Conservation (phyloP, 2,888 invertebrate species). For the Dendrolimus houi region DNA sequence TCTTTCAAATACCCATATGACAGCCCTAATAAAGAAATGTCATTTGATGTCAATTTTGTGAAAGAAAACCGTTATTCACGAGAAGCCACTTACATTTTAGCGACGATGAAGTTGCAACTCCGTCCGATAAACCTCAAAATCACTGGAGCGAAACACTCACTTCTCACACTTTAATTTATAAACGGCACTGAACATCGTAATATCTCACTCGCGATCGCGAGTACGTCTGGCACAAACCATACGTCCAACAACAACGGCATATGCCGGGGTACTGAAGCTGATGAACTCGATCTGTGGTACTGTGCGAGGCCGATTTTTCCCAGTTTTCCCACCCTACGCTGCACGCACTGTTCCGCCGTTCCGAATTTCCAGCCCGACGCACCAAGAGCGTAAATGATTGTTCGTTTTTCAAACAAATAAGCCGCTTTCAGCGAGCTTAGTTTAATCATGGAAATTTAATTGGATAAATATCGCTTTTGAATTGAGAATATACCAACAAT, state of each 20-base stretch:
- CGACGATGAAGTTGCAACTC: background rate
- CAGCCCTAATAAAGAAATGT: no score
- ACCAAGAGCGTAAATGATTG: constrained; percentile 19
- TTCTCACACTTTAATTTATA: constrained; percentile 38
- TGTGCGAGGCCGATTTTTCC: constrained; percentile 27
- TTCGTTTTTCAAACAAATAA: constrained; percentile 8
- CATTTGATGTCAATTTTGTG: no score
- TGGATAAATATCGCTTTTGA: no score
- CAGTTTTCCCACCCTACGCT: constrained; percentile 19
- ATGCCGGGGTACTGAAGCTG: constrained; percentile 54
- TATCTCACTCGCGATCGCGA: constrained; percentile 39
- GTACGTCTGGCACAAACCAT: constrained; percentile 21
- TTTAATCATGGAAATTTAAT: no score
- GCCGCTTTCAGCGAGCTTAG: background rate
- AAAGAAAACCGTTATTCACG: no score
- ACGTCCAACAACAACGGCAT: constrained; percentile 43
- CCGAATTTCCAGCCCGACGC: constrained; percentile 23
- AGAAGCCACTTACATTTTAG: constrained; percentile 1
- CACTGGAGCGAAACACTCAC: constrained; percentile 32
- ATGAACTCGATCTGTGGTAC: constrained; percentile 12
- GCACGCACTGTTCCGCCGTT: constrained; percentile 21
- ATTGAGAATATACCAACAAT: no score
- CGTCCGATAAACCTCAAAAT: background rate
- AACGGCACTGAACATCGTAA: constrained; percentile 54
- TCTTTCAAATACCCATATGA: no score